Conservation (phyloP, 2,113 vertebrate genomes). For the Ursus arctos region DNA sequence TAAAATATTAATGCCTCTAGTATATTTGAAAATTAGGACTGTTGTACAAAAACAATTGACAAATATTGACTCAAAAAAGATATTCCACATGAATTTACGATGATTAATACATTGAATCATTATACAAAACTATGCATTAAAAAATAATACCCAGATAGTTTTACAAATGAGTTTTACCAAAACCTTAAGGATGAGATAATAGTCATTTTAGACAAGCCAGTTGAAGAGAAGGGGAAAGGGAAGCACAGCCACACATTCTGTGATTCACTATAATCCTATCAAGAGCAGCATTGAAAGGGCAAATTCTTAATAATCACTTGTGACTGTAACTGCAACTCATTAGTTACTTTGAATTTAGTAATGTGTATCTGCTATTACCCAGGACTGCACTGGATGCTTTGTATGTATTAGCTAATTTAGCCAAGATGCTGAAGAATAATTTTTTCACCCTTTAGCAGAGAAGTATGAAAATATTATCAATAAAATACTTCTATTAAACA, state of each 20-base stretch:
- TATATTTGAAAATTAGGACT: background rate
- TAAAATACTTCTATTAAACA: background rate
- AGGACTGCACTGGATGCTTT: background rate
- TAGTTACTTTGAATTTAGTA: background rate
- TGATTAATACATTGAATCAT: background rate
- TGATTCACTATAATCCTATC: background rate
- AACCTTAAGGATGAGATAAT: background rate
- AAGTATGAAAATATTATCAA: background rate
- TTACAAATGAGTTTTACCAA: conserved; percentile 21
- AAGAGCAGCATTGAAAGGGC: background rate
- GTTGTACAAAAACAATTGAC: background rate
- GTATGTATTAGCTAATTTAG: background rate
- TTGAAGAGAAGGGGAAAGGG: background rate
- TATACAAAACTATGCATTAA: background rate
- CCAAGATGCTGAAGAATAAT: background rate
- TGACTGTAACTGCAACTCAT: conserved; percentile 33
- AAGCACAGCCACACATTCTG: background rate
- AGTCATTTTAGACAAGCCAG: background rate
- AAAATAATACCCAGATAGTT: background rate
- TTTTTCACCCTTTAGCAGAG: background rate
- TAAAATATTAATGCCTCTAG: background rate
- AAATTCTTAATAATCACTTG: background rate
- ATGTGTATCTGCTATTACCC: background rate
- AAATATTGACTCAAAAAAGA: background rate
- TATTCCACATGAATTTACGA: background rate